These are phyloP conservation scores for Heteromyza rotundicornis DNA, from an alignment of 2,888 invertebrate species.

Conservation along the genomic window DNA sequence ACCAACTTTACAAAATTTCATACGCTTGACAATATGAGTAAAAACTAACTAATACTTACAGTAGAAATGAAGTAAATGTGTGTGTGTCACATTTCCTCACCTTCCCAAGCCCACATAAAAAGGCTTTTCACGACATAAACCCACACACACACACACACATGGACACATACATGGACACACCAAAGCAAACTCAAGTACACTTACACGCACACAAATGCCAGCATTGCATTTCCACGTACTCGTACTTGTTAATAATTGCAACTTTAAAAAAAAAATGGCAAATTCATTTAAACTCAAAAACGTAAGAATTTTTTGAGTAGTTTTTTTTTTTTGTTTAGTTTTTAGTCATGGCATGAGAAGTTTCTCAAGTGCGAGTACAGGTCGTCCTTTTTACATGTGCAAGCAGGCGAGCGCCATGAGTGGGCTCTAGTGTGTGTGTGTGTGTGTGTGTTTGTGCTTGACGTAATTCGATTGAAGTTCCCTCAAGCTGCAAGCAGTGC, in stretches of 20 bases:
- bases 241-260: not conserved
- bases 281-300: conserved; percentile 16
- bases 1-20: not conserved
- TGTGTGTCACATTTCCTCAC: conserved; percentile 23
- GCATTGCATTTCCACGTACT: not conserved
- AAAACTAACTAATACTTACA: conserved; percentile 1
- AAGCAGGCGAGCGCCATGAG: not conserved
- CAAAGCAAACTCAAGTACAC: not conserved
- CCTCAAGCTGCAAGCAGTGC: conserved; percentile 45
- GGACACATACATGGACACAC: not conserved
- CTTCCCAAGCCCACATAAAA: too few species aligned
- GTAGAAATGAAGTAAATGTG: conserved; percentile 13
- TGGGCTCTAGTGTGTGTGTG: conserved; percentile 8
- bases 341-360: conserved; percentile 4
- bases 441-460: conserved; percentile 30
- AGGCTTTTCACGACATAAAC: too few species aligned
- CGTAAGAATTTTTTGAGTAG: conserved; percentile 5
- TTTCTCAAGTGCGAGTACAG: not conserved
- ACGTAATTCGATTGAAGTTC: conserved; percentile 55
- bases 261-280: not conserved
- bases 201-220: not conserved
- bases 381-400: conserved; percentile 6
- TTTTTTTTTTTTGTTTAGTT: not conserved
- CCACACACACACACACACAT: conserved; percentile 32
- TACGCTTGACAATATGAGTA: not conserved